phyloP scores from a whole-genome alignment of 2,797 vertebrate species.

The Gymnothorax reevesii region DNA sequence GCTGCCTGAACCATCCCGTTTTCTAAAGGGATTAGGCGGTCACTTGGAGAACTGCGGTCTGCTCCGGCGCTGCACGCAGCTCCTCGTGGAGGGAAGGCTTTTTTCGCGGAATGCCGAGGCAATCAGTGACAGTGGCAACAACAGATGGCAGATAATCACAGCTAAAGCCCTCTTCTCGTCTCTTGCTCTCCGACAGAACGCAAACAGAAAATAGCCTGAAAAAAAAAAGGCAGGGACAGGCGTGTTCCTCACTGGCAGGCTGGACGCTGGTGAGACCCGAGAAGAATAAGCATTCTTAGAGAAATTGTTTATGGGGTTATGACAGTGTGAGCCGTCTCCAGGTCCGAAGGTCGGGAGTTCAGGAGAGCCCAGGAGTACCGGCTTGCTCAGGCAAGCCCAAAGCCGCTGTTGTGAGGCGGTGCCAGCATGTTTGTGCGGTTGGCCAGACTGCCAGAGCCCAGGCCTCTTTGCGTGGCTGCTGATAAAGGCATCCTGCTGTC shows the following conservation, averaged over 20 bases:
- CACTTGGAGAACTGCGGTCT: constrained; percentile 78
- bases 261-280: not conserved
- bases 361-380: constrained; percentile 61
- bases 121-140: constrained; percentile 68
- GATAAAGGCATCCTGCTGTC: constrained; percentile 70
- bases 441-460: constrained; percentile 59
- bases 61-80: constrained; percentile 72
- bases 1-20: constrained; percentile 77
- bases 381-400: constrained; percentile 56
- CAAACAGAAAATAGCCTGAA: constrained; percentile 6
- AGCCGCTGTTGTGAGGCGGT: constrained; percentile 67
- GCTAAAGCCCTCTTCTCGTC: constrained; percentile 49
- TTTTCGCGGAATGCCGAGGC: constrained; percentile 69
- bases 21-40: constrained; percentile 84
- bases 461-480: constrained; percentile 58
- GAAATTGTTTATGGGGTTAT: constrained; percentile 67
- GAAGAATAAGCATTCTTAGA: constrained; percentile 50
- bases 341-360: constrained; percentile 73
- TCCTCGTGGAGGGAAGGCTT: constrained; percentile 68
- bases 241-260: not conserved
- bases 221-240: not conserved
- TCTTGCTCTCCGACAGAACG: constrained; percentile 19
- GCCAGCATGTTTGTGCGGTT: constrained; percentile 62
- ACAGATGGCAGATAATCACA: constrained; percentile 86
- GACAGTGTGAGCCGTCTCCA: constrained; percentile 63